phyloP scores from a whole-genome alignment of 2,888 invertebrate species.

The Brachyopa scutellaris region DNA sequence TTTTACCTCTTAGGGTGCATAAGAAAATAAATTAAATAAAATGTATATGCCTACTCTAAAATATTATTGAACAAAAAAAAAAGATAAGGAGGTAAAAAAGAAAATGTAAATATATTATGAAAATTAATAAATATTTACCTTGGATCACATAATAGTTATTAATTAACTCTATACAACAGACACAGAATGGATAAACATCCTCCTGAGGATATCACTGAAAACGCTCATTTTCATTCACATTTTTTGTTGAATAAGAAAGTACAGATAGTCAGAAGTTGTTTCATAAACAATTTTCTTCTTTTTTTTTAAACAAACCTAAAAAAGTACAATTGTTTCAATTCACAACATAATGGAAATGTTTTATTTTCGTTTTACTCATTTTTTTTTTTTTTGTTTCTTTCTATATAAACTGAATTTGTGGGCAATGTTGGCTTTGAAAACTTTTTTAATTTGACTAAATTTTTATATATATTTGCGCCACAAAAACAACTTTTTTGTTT shows the following conservation, averaged over 20 bases:
- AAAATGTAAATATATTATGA: constrained; percentile 51
- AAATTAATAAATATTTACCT: constrained; percentile 68
- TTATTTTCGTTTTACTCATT: too few species aligned
- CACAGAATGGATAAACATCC: constrained; percentile 63
- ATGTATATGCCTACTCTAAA: constrained; percentile 55
- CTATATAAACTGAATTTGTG: constrained; percentile 44
- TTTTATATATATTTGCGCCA: constrained; percentile 31
- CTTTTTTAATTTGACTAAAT: constrained; percentile 53
- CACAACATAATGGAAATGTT: constrained; percentile 69
- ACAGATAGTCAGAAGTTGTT: constrained; percentile 61
- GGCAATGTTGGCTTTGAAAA: constrained; percentile 22
- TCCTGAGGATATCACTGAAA: constrained; percentile 71
- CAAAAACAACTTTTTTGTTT: constrained; percentile 46
- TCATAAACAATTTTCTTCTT: constrained; percentile 39
- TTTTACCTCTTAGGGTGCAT: constrained; percentile 36
- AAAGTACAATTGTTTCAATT: constrained; percentile 58
- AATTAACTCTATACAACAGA: constrained; percentile 60
- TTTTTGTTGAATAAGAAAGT: constrained; percentile 44
- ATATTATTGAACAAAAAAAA: constrained; percentile 54
- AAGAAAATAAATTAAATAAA: constrained; percentile 48
- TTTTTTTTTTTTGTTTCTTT: constrained; percentile 32
- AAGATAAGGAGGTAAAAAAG: constrained; percentile 47
- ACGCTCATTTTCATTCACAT: constrained; percentile 66
- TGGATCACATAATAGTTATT: constrained; percentile 63
- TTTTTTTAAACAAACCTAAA: constrained; percentile 51